Evolutionary conservation across 1,140 invertebrate genomes (phyloP).

Genomic region (Zeugodacus cucurbitae): DNA sequence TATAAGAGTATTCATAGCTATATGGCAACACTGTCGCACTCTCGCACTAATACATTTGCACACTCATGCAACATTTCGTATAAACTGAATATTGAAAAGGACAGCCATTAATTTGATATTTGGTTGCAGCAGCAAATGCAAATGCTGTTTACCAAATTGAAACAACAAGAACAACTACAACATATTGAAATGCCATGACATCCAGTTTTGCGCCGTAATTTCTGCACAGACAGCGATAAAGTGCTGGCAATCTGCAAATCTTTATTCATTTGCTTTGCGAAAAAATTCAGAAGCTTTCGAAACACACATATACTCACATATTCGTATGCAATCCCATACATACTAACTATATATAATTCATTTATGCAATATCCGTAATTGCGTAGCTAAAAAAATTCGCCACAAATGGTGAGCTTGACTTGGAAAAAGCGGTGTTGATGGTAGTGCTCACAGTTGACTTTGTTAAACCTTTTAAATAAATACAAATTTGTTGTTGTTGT

Average conservation of each 20-base stretch:
- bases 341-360: background rate
- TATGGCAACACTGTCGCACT: no score
- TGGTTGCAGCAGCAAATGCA: background rate
- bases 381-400: background rate
- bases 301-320: background rate
- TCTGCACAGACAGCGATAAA: background rate
- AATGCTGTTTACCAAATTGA: background rate
- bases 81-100: slow-evolving; percentile 20
- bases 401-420: background rate
- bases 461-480: background rate
- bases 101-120: slow-evolving; percentile 25
- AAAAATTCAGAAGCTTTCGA: background rate
- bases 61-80: background rate
- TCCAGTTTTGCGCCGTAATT: background rate
- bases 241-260: background rate
- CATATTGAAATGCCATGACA: background rate
- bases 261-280: background rate
- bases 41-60: background rate
- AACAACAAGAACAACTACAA: background rate
- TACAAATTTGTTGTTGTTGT: background rate
- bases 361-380: slow-evolving; percentile 11
- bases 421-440: background rate
- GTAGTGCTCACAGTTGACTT: background rate
- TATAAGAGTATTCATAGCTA: background rate
- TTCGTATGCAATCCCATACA: background rate